These are phyloP conservation scores for Anhinga rufa DNA, from an alignment of 2,113 vertebrate genomes.

Conservation along the genomic window DNA sequence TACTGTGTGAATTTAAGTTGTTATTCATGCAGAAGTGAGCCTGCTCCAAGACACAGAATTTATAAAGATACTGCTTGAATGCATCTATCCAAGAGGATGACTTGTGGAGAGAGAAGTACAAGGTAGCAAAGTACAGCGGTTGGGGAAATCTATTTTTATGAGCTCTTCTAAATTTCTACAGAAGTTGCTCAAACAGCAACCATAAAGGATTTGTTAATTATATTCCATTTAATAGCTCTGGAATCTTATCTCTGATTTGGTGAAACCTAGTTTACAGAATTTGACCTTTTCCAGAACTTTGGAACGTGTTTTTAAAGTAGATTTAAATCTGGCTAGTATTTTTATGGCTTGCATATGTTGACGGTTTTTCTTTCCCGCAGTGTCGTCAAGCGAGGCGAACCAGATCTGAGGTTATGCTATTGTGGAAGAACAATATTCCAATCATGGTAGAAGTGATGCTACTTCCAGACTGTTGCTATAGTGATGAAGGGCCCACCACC, in stretches of 20 bases:
- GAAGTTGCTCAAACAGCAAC: not conserved
- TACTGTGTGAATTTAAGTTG: not conserved
- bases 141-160: not conserved
- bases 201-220: not conserved
- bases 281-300: not conserved
- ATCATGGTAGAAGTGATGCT: conserved; percentile 99
- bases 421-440: conserved; percentile 96
- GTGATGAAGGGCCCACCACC: conserved; percentile 87
- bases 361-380: conserved; percentile 61
- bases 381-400: conserved; percentile 93
- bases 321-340: not conserved
- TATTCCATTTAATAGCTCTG: not conserved
- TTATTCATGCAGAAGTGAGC: not conserved
- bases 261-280: not conserved
- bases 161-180: not conserved
- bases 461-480: conserved; percentile 97
- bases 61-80: not conserved
- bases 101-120: not conserved
- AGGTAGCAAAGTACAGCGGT: not conserved
- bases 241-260: not conserved
- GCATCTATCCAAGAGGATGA: not conserved
- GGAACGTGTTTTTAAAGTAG: not conserved
- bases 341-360: not conserved
- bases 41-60: not conserved
- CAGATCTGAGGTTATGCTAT: conserved; percentile 88